Evolutionary conservation across 2,888 invertebrate genomes (phyloP).

Genomic region (Sympetrum striolatum): DNA sequence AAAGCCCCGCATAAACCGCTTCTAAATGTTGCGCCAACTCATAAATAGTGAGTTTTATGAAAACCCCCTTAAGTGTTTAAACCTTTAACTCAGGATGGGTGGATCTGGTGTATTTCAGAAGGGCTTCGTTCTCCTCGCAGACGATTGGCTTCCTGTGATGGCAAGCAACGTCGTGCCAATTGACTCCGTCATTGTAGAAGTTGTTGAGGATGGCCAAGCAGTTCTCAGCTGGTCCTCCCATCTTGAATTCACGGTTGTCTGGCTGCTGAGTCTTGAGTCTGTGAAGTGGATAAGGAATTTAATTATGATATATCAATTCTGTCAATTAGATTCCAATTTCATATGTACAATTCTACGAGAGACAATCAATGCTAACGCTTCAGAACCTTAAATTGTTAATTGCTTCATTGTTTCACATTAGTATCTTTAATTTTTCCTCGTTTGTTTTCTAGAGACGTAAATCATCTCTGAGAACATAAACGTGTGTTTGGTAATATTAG

Average conservation of each 20-base stretch:
- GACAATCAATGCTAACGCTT: no score
- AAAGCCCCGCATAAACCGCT: no score
- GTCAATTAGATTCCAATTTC: no score
- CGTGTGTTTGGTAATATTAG: no score
- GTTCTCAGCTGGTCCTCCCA: slow-evolving; percentile 84
- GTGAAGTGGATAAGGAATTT: background rate
- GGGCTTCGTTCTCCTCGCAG: slow-evolving; percentile 86
- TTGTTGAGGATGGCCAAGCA: slow-evolving; percentile 86
- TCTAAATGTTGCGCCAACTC: background rate
- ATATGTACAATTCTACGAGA: no score
- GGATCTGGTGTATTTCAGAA: slow-evolving; percentile 55
- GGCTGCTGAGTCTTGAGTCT: slow-evolving; percentile 78
- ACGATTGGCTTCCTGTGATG: slow-evolving; percentile 89
- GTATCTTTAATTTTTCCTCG: no score
- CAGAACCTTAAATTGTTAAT: no score
- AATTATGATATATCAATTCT: no score
- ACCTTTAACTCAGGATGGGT: background rate
- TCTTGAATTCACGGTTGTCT: slow-evolving; percentile 82
- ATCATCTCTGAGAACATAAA: no score
- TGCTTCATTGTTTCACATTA: no score
- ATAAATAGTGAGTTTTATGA: background rate
- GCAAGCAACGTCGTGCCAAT: slow-evolving; percentile 91
- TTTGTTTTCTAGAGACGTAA: no score
- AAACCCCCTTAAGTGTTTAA: background rate
- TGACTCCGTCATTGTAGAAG: slow-evolving; percentile 89